phyloP scores from a whole-genome alignment of 2,113 vertebrate species.

The Uria lomvia region DNA sequence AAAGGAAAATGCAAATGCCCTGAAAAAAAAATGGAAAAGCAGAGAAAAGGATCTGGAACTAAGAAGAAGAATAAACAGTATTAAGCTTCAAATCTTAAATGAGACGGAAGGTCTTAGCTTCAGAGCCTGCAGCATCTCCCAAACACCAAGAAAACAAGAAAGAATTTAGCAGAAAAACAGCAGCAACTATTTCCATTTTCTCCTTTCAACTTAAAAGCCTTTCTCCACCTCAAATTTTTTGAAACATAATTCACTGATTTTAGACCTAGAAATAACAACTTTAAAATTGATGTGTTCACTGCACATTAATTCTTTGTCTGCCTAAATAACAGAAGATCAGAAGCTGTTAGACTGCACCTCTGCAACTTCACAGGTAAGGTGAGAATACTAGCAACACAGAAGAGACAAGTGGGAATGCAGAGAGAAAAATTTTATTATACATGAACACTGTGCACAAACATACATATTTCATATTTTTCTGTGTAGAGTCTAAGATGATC shows the following conservation, averaged over 20 bases:
- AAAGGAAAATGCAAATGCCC: neutral
- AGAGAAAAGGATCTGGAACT: neutral
- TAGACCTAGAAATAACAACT: neutral
- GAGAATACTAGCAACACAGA: slow-evolving; percentile 22
- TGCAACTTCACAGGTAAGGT: slow-evolving; percentile 61
- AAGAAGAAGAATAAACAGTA: neutral
- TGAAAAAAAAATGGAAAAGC: neutral
- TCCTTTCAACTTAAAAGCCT: neutral
- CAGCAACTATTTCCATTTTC: neutral
- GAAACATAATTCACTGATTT: neutral
- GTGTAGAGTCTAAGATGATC: neutral
- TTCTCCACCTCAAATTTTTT: neutral
- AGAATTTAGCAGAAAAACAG: neutral
- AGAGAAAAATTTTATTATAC: neutral
- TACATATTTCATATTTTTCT: slow-evolving; percentile 25
- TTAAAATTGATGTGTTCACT: neutral
- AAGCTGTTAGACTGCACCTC: slow-evolving; percentile 41
- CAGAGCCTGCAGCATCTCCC: neutral
- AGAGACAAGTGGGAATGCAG: slow-evolving; percentile 50
- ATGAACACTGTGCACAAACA: neutral
- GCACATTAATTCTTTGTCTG: slow-evolving; percentile 36
- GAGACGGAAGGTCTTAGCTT: neutral
- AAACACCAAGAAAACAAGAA: neutral
- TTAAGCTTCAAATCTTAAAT: neutral
- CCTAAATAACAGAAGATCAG: neutral